Evolutionary conservation across 2,888 invertebrate genomes (phyloP), one percentile per base, ranked within the genome.

Genomic region (Pyrochroa serraticornis): DNA sequence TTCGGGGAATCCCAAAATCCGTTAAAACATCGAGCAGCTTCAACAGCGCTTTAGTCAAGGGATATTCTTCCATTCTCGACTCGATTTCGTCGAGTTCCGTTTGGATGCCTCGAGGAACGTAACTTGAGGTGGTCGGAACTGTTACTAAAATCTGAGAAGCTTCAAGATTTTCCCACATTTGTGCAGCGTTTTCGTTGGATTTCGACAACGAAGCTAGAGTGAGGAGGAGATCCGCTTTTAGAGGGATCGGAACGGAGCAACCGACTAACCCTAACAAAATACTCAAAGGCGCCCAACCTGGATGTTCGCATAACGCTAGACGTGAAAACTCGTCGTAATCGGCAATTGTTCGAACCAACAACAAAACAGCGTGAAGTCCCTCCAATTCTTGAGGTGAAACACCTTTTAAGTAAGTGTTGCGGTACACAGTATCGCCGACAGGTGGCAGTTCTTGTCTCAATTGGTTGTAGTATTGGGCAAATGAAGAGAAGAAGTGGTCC

Each of bases 41-140:
- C 6, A 97, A 81, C 76, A 95, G 87, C 1, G 93, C 92, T 62
- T 89, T 84, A 0, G 95, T 93, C 59, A 97, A 79, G 0, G 94
- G 93, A 81, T 94, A 97, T 64, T 92, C 91, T 76, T 97, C 97
- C 75, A 90, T 86, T 41, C 95, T 85, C 3, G 93, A 89, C 77
- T 97, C 97, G 52, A 95, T 89, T 81, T 97, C 96, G 61, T 93
- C 93, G 30, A 97, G 82, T 79, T 97, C 97, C 0, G 91, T 90
- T 79, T 90, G 84, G 48, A 92, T 84, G 2, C 87, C 89, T 64
- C 85, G 77, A 34, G 87, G 86, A 63, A 87, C 86, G 65, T 86
- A 87, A 64, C 83, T 83, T 38, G 84, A 84, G 0, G 85, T 84
- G 1, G 84, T 81, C 0, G 87, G 87, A 36, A 88, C 78, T 0